These are phyloP conservation scores for Platysternon megacephalum DNA, from an alignment of 2,113 vertebrate species.

Conservation along the genomic window DNA sequence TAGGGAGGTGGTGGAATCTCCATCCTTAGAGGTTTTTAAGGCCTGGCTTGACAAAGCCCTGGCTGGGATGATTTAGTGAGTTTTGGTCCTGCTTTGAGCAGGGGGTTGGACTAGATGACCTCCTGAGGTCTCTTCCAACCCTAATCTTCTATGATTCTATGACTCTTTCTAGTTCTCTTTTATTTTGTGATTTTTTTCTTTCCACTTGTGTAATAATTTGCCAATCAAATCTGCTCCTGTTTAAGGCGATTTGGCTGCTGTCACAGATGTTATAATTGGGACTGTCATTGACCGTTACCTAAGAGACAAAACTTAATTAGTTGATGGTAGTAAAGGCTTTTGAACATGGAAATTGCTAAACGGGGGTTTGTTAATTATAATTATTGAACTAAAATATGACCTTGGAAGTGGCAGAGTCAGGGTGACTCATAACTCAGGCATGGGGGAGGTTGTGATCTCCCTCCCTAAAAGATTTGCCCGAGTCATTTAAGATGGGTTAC, in stretches of 20 bases:
- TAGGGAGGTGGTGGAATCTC: too few relatives aligned
- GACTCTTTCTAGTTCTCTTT: neutral
- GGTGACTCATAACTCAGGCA: neutral
- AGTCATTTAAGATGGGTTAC: neutral
- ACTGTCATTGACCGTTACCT: neutral
- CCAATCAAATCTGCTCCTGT: neutral
- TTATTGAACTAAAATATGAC: neutral
- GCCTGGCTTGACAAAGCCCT: too few relatives aligned
- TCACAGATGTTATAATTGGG: neutral
- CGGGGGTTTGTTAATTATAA: too few relatives aligned
- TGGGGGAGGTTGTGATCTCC: neutral
- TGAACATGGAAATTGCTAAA: neutral
- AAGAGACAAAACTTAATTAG: neutral
- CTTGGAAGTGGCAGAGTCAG: neutral
- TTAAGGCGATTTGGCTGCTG: neutral
- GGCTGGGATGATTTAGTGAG: too few relatives aligned
- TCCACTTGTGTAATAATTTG: neutral
- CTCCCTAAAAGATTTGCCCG: neutral
- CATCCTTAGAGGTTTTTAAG: too few relatives aligned
- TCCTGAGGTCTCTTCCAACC: too few relatives aligned
- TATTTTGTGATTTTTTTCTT: neutral
- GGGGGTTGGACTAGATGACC: too few relatives aligned
- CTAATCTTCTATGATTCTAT: too few relatives aligned
- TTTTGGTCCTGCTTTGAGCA: too few relatives aligned
- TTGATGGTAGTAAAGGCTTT: neutral